phyloP scores from a whole-genome alignment of 2,113 vertebrate genomes.

The Hippocampus barbouri region DNA sequence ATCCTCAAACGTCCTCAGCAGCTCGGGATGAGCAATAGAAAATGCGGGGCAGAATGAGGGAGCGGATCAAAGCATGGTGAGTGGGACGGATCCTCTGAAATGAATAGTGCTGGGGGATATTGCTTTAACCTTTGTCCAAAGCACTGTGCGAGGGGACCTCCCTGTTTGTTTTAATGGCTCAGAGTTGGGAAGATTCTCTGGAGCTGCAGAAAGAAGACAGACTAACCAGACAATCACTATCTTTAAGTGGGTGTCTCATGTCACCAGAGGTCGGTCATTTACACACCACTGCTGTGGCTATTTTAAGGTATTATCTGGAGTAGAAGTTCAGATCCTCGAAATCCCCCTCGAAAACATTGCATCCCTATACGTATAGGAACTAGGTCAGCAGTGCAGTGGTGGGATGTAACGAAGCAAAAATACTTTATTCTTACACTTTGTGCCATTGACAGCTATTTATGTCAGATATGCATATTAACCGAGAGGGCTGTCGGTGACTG shows the following conservation, averaged over 20 bases:
- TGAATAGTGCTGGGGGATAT: constrained; percentile 72
- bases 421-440: not conserved
- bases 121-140: constrained; percentile 76
- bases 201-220: constrained; percentile 47
- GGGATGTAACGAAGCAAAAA: not conserved
- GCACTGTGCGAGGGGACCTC: constrained; percentile 62
- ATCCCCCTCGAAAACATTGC: not conserved
- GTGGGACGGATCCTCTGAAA: constrained; percentile 69
- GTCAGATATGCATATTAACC: too few relatives aligned
- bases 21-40: constrained; percentile 43
- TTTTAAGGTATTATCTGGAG: constrained; percentile 5
- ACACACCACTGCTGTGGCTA: constrained; percentile 29
- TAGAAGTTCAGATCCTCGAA: not conserved
- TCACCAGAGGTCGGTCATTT: constrained; percentile 40
- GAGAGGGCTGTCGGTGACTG: too few relatives aligned
- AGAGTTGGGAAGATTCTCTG: constrained; percentile 62
- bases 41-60: constrained; percentile 46
- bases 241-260: constrained; percentile 37
- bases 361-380: not conserved
- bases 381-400: not conserved
- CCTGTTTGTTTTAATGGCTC: constrained; percentile 73
- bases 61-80: constrained; percentile 65
- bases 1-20: constrained; percentile 38
- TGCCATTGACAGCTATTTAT: too few relatives aligned
- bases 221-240: constrained; percentile 43